Conservation (phyloP, 2,113 vertebrate species). For the Odontesthes bonariensis region DNA sequence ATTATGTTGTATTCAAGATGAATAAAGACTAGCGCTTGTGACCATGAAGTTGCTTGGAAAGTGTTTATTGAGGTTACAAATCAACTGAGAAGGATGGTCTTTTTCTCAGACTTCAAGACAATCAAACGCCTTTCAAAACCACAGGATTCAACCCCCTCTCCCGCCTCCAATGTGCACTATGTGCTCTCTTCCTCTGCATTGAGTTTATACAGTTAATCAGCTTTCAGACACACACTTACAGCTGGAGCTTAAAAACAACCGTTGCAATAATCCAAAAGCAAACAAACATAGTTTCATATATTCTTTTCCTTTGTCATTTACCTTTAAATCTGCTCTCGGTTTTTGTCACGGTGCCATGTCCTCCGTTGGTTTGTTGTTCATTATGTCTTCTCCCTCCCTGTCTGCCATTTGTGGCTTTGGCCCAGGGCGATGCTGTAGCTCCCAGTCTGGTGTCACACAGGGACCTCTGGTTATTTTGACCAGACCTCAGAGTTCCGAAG, state of each 20-base stretch:
- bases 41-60: not conserved
- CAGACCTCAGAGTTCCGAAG: conserved; percentile 55
- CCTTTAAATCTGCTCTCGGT: conserved; percentile 15
- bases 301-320: not conserved
- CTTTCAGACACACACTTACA: not conserved
- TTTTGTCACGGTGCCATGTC: conserved; percentile 15
- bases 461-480: conserved; percentile 57
- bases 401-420: conserved; percentile 54
- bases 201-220: not conserved
- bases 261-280: not conserved
- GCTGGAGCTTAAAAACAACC: not conserved
- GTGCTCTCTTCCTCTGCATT: not conserved
- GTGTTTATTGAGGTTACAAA: not conserved
- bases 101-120: not conserved
- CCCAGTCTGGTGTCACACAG: conserved; percentile 46
- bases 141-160: not conserved
- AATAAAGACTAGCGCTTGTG: not conserved
- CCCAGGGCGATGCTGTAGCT: conserved; percentile 43
- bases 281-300: not conserved
- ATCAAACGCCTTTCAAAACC: not conserved
- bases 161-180: not conserved
- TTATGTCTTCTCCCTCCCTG: conserved; percentile 21
- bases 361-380: conserved; percentile 39
- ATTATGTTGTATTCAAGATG: not conserved
- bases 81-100: too few relatives aligned